Base-by-base conservation (phyloP, 1,140 invertebrate genomes). In the Ostrea denselamellosa region DNA sequence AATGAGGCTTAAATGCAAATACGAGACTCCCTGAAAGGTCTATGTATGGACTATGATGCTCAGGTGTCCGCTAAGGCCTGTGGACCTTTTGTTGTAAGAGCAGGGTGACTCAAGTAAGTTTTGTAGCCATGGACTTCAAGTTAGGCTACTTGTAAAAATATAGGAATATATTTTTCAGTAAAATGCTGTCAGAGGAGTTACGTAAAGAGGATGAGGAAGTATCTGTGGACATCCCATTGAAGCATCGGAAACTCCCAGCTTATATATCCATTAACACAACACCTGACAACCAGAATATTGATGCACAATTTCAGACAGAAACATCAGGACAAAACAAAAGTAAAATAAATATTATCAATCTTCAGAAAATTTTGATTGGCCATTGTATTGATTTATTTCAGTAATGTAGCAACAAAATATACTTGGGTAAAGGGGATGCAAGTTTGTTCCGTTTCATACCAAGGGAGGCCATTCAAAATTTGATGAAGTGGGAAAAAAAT, bases 221-320 rank as follows among this genome's bases (percentile, higher is more conserved):
- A 2, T 83, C 88, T 83, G 85, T 85, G 25, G 87, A 77, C 68
- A 28, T 77, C 8, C 68, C 68, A 28, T 9, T 77, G 25, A 77
- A 86, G 82, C 51, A 83, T 22, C 84, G 83, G 56, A 89, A 88
- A 85, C 62, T 91, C 65, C 90, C 90, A 81, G 83, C 86, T 3
- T 91, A 84, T 81, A 91, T 91, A 14, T 91, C 90, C 62, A 85
- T 90, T 22, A 77, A 77, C 68, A 77, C 25, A 25, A 28, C 68
- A 77, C 34, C 22, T 28, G 68, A 9, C 8, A 25, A 25, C 25
- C 68, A 77, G 14, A 77, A 77, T 22, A 25, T 34, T 28, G 68
- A 77, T 28, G 25, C 10, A 14, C 68, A 28, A 44, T 9, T 25
- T 14, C 9, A 8, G 12, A 25, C 28, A 9, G 68, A 28, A 77